Conservation (phyloP, 2,113 vertebrate genomes). For the Amphilophus citrinellus region DNA sequence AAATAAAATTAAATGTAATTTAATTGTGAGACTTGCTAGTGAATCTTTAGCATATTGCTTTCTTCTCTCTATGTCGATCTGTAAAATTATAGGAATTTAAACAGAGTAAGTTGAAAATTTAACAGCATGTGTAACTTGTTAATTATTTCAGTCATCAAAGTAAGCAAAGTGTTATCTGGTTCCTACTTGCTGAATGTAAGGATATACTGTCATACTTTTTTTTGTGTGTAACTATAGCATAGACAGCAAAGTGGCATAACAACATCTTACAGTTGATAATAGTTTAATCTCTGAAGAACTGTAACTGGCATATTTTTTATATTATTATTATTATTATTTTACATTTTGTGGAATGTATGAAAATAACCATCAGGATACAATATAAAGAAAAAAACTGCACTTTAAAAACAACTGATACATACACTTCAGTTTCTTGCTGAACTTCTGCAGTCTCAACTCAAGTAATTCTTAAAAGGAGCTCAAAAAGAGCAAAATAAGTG, state of each 20-base stretch:
- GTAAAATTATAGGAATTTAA: slow-evolving; percentile 3
- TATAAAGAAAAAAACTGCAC: background rate
- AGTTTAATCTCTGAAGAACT: background rate
- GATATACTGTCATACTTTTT: background rate
- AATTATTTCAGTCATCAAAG: background rate
- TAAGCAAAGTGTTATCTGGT: background rate
- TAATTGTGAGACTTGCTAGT: background rate
- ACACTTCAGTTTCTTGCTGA: background rate
- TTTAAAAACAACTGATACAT: background rate
- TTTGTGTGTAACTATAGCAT: no score
- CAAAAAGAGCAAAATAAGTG: background rate
- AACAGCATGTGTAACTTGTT: no score
- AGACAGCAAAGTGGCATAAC: background rate
- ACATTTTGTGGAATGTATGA: background rate
- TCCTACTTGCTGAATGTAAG: background rate
- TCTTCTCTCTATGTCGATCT: background rate
- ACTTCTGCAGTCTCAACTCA: background rate
- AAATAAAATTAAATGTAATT: background rate
- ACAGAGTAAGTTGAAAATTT: background rate
- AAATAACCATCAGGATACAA: background rate
- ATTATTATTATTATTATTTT: background rate
- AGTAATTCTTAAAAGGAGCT: background rate
- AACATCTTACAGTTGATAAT: background rate
- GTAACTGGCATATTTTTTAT: background rate
- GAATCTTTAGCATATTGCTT: background rate